Base-by-base conservation (phyloP, 2,888 invertebrate genomes). In the Zygothrica quintamaculata region DNA sequence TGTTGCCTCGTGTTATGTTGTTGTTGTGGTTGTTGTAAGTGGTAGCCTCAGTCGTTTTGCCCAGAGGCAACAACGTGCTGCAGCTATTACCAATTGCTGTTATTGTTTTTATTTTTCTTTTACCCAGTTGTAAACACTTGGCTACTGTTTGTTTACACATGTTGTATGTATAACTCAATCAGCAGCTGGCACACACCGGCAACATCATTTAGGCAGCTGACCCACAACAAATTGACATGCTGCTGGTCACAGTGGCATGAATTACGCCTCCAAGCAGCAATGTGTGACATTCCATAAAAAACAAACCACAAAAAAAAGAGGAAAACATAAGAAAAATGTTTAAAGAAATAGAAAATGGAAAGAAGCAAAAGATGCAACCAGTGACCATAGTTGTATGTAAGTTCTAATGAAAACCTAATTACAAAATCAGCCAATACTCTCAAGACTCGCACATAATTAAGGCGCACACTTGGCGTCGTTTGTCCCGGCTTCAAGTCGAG, bases 401-500 rank as follows among this genome's bases (percentile, higher is more conserved):
- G 76, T 84, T 84, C 84, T 88, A 84, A 84, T 84, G 84, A 84
- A 84, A 84, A 85, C 87, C 88, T 84, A 84, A 84, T 84, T 84
- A 88, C 87, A 77, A 88, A 84, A 84, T 87, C 82, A 88, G 81
- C 87, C 81, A 86, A 87, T 74, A 88, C 82, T 87, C 88, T 80
- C 61, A 80, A 87, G 89, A 89, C 87, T 80, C 74, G 70, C 87
- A 88, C 88, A 88, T 88, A 88, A 88, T 88, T 89, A 88, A 86
- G 82, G 80, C 84, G 84, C 87, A 81, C 80, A 80, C 87, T 77
- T 80, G 84, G 67, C 87, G 77, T 62, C 79, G 52, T 64, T 34
- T n/a, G n/a, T n/a, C n/a, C n/a, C n/a, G n/a, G n/a, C n/a, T n/a
- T n/a, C n/a, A n/a, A n/a, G n/a, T n/a, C n/a, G n/a, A n/a, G n/a